Evolutionary conservation across 2,113 vertebrate species (phyloP).

Genomic region (Ursus arctos): DNA sequence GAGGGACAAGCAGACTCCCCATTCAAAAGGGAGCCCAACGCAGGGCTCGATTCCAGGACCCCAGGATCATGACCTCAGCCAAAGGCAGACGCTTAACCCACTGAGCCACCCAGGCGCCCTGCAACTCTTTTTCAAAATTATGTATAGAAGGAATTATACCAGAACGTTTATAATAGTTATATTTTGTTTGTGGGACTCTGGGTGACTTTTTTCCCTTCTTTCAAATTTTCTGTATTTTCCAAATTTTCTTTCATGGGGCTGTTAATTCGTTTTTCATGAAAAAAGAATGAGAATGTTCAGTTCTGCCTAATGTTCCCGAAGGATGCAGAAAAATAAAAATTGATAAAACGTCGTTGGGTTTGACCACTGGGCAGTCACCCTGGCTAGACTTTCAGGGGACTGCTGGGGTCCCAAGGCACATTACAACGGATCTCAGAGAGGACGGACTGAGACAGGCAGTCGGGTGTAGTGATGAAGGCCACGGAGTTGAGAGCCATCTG

Average conservation of each 20-base stretch:
- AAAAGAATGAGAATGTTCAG: neutral
- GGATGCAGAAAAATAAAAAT: neutral
- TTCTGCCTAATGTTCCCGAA: neutral
- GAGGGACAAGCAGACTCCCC: neutral
- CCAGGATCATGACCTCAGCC: neutral
- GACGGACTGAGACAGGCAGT: neutral
- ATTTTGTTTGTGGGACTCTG: conserved; percentile 2
- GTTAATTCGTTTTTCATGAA: neutral
- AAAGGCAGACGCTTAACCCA: neutral
- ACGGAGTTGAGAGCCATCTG: neutral
- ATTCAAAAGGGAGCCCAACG: neutral
- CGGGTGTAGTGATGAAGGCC: neutral
- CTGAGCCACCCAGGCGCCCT: neutral
- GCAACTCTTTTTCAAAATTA: neutral
- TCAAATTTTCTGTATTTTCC: conserved; percentile 8
- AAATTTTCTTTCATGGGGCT: conserved; percentile 12
- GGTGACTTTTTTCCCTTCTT: neutral
- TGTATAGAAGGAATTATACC: neutral
- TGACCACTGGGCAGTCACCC: neutral
- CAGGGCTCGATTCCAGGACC: neutral
- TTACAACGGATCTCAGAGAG: neutral
- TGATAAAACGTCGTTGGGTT: neutral
- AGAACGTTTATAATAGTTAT: conserved; percentile 12
- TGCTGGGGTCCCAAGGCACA: neutral
- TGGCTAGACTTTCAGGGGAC: neutral